These are phyloP conservation scores for Prinia subflava DNA, from an alignment of 2,113 vertebrate genomes.

Conservation along the genomic window DNA sequence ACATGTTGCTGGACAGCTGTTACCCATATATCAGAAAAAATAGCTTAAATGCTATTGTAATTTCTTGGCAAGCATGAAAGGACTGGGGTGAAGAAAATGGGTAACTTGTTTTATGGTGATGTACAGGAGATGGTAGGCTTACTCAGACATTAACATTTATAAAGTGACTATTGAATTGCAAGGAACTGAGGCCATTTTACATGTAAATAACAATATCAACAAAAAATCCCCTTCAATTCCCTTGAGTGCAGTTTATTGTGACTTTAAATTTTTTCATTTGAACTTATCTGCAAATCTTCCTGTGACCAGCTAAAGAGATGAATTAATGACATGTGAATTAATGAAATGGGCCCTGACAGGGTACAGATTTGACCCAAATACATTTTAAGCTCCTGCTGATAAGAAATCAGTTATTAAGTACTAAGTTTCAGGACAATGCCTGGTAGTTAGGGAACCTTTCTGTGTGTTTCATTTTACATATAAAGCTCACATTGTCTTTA, in stretches of 20 bases:
- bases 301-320: not conserved
- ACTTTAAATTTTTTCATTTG: not conserved
- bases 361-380: not conserved
- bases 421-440: not conserved
- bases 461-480: not conserved
- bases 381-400: not conserved
- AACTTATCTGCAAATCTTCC: not conserved
- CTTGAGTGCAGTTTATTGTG: not conserved
- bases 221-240: not conserved
- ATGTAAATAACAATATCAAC: not conserved
- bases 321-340: not conserved
- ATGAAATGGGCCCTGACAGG: not conserved
- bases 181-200: not conserved
- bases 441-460: not conserved
- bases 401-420: not conserved
- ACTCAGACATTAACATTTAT: not conserved
- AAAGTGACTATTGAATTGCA: not conserved
- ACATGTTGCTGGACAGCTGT: not conserved
- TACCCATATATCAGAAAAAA: not conserved
- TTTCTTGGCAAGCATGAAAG: not conserved
- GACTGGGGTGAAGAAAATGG: not conserved
- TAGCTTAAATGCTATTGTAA: not conserved
- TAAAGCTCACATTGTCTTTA: conserved; percentile 39
- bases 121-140: not conserved
- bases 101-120: not conserved